Percentiles rank a stretch among this genome's conserved stretches.
Evolutionary conservation across 2,797 vertebrate genomes (phyloP).

Genomic region (Arrhamphus sclerolepis): DNA sequence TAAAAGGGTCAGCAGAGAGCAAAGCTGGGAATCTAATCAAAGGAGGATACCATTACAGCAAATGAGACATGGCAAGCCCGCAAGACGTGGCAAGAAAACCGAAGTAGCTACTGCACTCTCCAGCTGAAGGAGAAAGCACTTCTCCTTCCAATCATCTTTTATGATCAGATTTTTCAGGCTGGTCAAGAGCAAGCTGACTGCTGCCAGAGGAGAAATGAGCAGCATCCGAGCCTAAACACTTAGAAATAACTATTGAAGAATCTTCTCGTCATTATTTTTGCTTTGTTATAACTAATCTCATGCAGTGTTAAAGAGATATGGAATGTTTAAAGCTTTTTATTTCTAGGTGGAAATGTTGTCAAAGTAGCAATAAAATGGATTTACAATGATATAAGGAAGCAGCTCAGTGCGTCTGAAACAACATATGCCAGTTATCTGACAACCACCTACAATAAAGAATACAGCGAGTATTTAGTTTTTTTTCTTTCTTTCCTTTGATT

Average conservation of each 20-base stretch:
- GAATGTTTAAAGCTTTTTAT: not conserved
- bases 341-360: not conserved
- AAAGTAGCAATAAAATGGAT: not conserved
- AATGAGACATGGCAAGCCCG: slow-evolving; percentile 68
- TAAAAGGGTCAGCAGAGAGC: slow-evolving; percentile 62
- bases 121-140: slow-evolving; percentile 50
- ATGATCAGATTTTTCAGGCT: slow-evolving; percentile 35
- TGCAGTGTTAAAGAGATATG: not conserved
- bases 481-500: slow-evolving; percentile 41
- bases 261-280: not conserved
- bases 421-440: slow-evolving; percentile 9
- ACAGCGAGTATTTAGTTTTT: slow-evolving; percentile 35
- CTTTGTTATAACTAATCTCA: not conserved
- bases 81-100: slow-evolving; percentile 51
- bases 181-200: slow-evolving; percentile 22
- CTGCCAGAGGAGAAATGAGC: slow-evolving; percentile 24
- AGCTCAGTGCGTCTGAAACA: slow-evolving; percentile 25
- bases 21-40: slow-evolving; percentile 72
- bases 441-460: slow-evolving; percentile 44
- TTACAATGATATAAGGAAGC: slow-evolving; percentile 3
- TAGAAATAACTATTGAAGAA: not conserved
- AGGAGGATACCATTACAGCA: slow-evolving; percentile 71
- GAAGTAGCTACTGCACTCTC: slow-evolving; percentile 49
- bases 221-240: not conserved
- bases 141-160: slow-evolving; percentile 47